Evolutionary conservation across 2,113 vertebrate genomes (phyloP).

Genomic region (Haemorhous mexicanus): DNA sequence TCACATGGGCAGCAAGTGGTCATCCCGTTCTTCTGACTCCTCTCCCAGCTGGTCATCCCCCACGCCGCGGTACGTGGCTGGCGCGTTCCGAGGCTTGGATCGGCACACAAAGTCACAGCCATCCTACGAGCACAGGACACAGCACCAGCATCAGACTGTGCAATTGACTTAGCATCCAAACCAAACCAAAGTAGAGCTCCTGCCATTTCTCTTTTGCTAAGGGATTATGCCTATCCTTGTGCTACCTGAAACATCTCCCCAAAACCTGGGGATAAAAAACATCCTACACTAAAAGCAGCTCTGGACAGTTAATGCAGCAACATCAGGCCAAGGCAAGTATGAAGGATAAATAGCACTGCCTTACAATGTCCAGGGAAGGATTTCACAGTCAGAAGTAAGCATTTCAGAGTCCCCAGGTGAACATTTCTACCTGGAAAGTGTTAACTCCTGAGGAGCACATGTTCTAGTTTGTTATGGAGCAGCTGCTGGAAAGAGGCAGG

Average conservation of each 20-base stretch:
- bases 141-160: not conserved
- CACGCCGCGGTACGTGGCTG: constrained; percentile 84
- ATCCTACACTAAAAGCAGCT: not conserved
- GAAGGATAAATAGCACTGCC: not conserved
- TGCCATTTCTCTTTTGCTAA: not conserved
- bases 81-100: constrained; percentile 77
- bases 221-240: not conserved
- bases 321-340: not conserved
- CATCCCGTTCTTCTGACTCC: constrained; percentile 91
- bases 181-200: not conserved
- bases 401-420: not conserved
- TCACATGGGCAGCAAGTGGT: constrained; percentile 87
- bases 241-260: not conserved
- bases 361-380: not conserved
- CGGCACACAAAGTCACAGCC: constrained; percentile 96
- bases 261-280: not conserved
- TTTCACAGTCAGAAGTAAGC: not conserved
- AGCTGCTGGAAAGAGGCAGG: not conserved
- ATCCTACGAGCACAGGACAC: constrained; percentile 75
- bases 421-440: not conserved
- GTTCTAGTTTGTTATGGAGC: not conserved
- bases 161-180: not conserved
- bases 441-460: not conserved
- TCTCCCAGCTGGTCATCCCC: constrained; percentile 85
- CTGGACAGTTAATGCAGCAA: not conserved